phyloP scores from a whole-genome alignment of 2,888 invertebrate genomes.

The Caenorhabditis sp. region DNA sequence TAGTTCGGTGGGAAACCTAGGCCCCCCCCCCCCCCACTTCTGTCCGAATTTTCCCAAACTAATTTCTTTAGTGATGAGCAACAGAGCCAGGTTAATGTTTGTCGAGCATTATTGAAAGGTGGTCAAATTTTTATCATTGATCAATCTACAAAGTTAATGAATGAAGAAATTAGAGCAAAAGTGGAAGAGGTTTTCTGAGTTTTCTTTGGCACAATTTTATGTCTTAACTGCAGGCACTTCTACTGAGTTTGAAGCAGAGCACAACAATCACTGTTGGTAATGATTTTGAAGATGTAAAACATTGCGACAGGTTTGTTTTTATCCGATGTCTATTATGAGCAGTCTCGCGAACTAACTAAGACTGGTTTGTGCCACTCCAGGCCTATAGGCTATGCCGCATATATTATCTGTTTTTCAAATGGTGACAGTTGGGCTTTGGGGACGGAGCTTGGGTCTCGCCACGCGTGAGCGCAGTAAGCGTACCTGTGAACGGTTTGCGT shows the following conservation, averaged over 20 bases:
- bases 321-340: too few relatives aligned
- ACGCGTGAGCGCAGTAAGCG: too few relatives aligned
- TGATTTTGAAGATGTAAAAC: conserved; percentile 93
- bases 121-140: conserved; percentile 86
- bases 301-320: conserved; percentile 87
- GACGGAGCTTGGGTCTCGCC: too few relatives aligned
- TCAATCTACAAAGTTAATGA: conserved; percentile 85
- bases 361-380: too few relatives aligned
- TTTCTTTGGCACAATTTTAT: background rate
- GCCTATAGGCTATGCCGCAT: too few relatives aligned
- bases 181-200: conserved; percentile 84
- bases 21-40: background rate
- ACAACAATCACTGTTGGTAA: conserved; percentile 87
- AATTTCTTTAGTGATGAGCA: conserved; percentile 84
- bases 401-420: too few relatives aligned
- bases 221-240: conserved; percentile 20
- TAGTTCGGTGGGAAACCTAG: too few relatives aligned
- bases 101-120: conserved; percentile 84
- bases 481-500: too few relatives aligned
- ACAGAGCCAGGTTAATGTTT: conserved; percentile 85
- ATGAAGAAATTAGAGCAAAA: conserved; percentile 75
- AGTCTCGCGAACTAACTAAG: too few relatives aligned
- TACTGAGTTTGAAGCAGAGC: conserved; percentile 90
- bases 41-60: too few relatives aligned
- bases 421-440: too few relatives aligned